Conservation (phyloP, 92 coral and sea anemone species). For the Blastomussa wellsi region DNA sequence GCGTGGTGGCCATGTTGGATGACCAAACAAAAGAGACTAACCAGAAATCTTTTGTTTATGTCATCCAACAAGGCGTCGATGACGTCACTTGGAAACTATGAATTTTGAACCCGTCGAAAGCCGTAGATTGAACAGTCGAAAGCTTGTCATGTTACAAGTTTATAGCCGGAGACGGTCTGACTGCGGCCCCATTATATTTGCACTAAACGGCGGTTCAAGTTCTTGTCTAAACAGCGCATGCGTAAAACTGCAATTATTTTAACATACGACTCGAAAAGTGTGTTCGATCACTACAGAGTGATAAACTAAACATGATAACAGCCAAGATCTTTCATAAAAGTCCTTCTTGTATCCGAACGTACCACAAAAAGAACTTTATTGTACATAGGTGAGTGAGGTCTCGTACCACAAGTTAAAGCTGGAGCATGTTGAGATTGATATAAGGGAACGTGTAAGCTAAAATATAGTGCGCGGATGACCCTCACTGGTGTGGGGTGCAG, state of each 20-base stretch:
- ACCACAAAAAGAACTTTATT: background rate
- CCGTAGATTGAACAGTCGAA: no score
- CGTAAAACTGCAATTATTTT: background rate
- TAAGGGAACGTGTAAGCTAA: background rate
- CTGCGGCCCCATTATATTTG: no score
- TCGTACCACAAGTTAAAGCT: slow-evolving; percentile 10
- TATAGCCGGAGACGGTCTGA: no score
- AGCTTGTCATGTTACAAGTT: no score
- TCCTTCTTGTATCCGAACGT: background rate
- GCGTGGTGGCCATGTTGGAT: no score
- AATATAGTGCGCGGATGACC: slow-evolving; percentile 82
- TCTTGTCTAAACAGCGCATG: background rate
- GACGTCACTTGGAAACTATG: no score
- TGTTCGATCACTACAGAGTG: background rate
- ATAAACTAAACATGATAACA: background rate
- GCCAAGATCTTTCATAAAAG: no score
- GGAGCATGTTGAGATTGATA: background rate
- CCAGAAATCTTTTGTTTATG: no score
- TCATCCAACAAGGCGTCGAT: no score
- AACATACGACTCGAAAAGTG: background rate
- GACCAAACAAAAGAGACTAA: no score
- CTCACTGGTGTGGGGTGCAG: slow-evolving; percentile 99
- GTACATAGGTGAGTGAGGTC: background rate
- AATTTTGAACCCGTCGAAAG: no score
- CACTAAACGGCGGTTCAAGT: no score